These are phyloP conservation scores for Hydrophis major DNA, from an alignment of 2,797 vertebrate species.

Conservation along the genomic window DNA sequence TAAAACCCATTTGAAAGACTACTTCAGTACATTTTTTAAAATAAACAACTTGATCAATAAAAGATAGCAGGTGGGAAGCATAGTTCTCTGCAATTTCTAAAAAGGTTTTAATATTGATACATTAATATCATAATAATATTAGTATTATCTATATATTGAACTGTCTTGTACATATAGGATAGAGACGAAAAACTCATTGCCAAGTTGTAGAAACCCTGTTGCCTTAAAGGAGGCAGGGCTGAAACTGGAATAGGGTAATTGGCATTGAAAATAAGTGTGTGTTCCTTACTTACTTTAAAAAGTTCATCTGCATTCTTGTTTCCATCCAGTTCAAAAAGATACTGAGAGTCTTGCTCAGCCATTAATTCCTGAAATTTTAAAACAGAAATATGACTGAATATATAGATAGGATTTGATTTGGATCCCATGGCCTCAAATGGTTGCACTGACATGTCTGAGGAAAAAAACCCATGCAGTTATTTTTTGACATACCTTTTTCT, in stretches of 20 bases:
- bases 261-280: neutral
- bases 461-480: neutral
- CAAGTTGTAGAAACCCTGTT: neutral
- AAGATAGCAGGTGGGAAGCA: neutral
- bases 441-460: neutral
- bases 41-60: neutral
- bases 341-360: constrained; percentile 76
- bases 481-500: neutral
- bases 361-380: constrained; percentile 79
- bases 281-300: constrained; percentile 71
- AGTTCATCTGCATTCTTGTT: constrained; percentile 77
- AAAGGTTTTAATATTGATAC: neutral
- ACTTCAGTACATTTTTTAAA: neutral
- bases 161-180: neutral
- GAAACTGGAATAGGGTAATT: neutral
- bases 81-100: neutral
- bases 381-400: constrained; percentile 23
- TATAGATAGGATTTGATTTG: neutral
- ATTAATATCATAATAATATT: neutral
- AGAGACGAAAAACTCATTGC: neutral
- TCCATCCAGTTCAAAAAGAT: constrained; percentile 88
- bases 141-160: neutral
- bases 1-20: neutral
- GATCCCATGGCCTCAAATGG: neutral
- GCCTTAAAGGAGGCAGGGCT: neutral